Percentiles rank a stretch among this genome's conserved stretches.
Evolutionary conservation across 1,140 invertebrate genomes (phyloP).

Genomic region (Pogonus chalceus): DNA sequence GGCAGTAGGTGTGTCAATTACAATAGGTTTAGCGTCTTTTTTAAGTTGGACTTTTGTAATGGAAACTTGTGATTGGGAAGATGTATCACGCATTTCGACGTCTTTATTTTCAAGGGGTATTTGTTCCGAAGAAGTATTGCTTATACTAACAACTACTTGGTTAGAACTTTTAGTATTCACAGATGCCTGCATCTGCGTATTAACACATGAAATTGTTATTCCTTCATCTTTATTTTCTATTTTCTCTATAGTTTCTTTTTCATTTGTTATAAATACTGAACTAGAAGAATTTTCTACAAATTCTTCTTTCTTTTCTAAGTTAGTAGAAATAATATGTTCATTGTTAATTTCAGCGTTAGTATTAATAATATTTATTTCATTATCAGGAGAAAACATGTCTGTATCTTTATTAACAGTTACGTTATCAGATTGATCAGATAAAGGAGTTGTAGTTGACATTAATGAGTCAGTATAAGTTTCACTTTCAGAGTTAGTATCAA

Average conservation of each 20-base stretch:
- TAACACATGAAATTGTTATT: conserved; percentile 3
- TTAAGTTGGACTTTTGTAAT: conserved; percentile 31
- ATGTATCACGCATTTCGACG: neutral
- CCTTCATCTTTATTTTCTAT: neutral
- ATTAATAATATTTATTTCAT: neutral
- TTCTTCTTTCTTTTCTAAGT: neutral
- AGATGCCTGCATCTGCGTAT: conserved; percentile 2
- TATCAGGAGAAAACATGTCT: neutral
- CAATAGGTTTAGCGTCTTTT: conserved; percentile 21
- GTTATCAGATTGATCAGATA: neutral
- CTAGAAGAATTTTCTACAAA: neutral
- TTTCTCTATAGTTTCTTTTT: neutral
- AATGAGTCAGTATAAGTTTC: neutral
- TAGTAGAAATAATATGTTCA: neutral
- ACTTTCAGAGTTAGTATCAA: neutral
- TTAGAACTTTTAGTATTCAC: conserved; percentile 1
- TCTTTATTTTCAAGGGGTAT: neutral
- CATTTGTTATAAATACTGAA: neutral
- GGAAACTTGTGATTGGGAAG: conserved; percentile 25
- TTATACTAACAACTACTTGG: neutral
- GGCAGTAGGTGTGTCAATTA: conserved; percentile 21
- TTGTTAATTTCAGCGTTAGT: neutral
- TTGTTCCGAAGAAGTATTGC: neutral
- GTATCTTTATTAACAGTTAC: neutral
- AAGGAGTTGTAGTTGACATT: neutral